These are phyloP conservation scores for Rhingia campestris DNA, from an alignment of 2,888 invertebrate genomes.

Conservation along the genomic window DNA sequence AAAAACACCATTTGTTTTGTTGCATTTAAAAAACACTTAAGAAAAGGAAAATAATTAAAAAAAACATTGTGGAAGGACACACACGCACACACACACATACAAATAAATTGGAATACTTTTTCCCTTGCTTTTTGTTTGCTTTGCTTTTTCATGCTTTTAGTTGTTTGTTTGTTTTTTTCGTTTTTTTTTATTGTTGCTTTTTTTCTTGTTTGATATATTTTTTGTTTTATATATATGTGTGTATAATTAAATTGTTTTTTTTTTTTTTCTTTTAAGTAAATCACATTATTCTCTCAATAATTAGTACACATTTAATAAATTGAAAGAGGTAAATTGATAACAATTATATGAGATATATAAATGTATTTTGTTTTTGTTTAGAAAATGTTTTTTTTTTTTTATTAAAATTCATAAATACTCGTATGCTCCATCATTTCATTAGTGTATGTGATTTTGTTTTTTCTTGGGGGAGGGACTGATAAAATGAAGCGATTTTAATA, in stretches of 20 bases:
- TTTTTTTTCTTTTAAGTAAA: constrained; percentile 62
- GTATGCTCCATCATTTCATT: constrained; percentile 43
- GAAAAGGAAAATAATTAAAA: constrained; percentile 6
- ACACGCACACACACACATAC: constrained; percentile 49
- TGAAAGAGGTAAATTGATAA: constrained; percentile 71
- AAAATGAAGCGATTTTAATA: constrained; percentile 34
- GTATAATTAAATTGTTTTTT: constrained; percentile 23
- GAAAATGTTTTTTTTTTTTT: constrained; percentile 6
- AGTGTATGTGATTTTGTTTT: constrained; percentile 9
- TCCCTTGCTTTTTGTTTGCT: constrained; percentile 35
- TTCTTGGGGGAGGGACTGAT: neutral
- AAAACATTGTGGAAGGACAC: constrained; percentile 61
- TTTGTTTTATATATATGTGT: constrained; percentile 54
- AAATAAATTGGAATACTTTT: constrained; percentile 72
- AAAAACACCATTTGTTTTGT: constrained; percentile 62
- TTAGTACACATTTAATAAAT: constrained; percentile 73
- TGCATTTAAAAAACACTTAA: constrained; percentile 70
- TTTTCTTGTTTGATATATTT: constrained; percentile 40
- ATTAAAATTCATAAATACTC: constrained; percentile 62
- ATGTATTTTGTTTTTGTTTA: constrained; percentile 47
- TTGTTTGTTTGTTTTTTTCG: constrained; percentile 24
- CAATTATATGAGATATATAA: constrained; percentile 72
- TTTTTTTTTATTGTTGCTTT: constrained; percentile 32
- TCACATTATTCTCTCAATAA: constrained; percentile 71
- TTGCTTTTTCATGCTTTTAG: constrained; percentile 30